phyloP scores from a whole-genome alignment of 2,113 vertebrate species.

The Orycteropus afer region DNA sequence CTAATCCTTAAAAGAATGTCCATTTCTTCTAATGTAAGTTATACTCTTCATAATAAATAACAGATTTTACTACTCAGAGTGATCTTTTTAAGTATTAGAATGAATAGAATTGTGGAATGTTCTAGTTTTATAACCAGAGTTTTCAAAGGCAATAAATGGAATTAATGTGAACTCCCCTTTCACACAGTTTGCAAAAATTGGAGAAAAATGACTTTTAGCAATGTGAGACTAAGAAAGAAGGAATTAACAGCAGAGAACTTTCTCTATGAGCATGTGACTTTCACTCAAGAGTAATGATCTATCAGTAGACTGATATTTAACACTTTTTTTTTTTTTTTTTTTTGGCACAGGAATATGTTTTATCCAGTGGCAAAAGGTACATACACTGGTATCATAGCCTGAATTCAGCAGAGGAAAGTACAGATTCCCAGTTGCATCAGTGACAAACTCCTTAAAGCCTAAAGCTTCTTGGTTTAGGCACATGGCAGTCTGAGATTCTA shows the following conservation, averaged over 20 bases:
- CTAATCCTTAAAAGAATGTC: neutral
- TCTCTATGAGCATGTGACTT: neutral
- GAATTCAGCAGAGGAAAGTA: neutral
- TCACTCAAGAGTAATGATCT: neutral
- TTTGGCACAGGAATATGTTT: neutral
- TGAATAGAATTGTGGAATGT: neutral
- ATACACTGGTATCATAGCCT: neutral
- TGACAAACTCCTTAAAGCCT: neutral
- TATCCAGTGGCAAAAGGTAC: neutral
- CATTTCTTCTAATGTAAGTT: neutral
- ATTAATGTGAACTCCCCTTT: slow-evolving; percentile 18
- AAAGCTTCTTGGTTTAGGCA: neutral
- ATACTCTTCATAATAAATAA: neutral
- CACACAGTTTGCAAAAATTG: neutral
- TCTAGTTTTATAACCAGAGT: neutral
- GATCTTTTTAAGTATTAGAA: neutral
- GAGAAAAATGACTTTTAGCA: neutral
- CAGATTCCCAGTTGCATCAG: neutral
- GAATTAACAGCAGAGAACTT: neutral
- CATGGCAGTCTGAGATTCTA: neutral
- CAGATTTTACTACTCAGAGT: neutral
- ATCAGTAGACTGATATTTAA: neutral
- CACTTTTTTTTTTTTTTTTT: neutral
- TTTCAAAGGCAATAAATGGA: neutral
- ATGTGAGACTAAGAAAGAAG: neutral